Evolutionary conservation across 2,113 vertebrate species (phyloP).

Genomic region (Agapornis roseicollis): DNA sequence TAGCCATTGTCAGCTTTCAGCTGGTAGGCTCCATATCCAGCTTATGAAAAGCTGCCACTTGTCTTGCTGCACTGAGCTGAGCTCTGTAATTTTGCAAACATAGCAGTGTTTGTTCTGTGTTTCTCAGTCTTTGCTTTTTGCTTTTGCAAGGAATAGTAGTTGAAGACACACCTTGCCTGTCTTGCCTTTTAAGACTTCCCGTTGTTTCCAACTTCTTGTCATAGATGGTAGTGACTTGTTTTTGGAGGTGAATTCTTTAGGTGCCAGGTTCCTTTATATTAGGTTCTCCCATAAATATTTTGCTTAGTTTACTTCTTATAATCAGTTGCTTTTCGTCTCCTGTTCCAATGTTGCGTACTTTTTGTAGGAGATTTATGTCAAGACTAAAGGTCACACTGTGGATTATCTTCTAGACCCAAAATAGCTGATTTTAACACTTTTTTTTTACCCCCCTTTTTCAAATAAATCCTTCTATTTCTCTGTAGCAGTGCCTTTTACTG

Average conservation of each 20-base stretch:
- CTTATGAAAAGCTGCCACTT: not conserved
- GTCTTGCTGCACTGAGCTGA: not conserved
- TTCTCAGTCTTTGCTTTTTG: not conserved
- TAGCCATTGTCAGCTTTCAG: not conserved
- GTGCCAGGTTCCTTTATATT: not conserved
- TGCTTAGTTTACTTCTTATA: not conserved
- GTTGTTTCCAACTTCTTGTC: not conserved
- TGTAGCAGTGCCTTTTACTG: not conserved
- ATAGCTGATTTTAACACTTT: constrained; percentile 26
- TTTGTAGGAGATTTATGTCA: constrained; percentile 42
- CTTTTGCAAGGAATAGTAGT: not conserved
- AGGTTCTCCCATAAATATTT: not conserved
- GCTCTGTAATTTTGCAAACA: not conserved
- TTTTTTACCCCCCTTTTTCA: not conserved
- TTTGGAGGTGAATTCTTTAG: not conserved
- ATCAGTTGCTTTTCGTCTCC: constrained; percentile 1
- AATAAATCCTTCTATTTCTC: not conserved
- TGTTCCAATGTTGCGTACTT: constrained; percentile 49
- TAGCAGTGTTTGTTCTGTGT: not conserved
- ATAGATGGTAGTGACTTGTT: not conserved
- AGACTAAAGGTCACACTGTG: constrained; percentile 23
- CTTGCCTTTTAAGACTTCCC: not conserved
- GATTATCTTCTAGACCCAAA: constrained; percentile 26
- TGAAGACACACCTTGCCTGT: not conserved
- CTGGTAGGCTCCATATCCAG: not conserved